A percentile compares a stretch with the other conserved stretches of the same genome.
Evolutionary conservation across 2,113 vertebrate species (phyloP).

Genomic region (Raja brachyura): DNA sequence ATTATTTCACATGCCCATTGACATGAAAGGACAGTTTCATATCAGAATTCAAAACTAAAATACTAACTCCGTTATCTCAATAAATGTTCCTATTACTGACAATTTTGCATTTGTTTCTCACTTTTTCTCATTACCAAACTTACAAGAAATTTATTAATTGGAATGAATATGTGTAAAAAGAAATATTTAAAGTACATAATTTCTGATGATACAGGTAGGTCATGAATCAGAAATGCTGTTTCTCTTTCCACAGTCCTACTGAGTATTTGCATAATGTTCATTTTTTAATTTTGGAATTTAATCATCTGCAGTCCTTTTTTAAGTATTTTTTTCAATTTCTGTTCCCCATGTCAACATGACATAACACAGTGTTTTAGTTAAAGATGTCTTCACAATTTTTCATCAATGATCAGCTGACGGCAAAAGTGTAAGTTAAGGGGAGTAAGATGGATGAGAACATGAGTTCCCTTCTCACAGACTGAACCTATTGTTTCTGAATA

Average conservation of each 20-base stretch:
- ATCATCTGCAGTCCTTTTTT: no score
- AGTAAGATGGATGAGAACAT: neutral
- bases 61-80: neutral
- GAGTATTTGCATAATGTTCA: no score
- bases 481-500: neutral
- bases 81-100: neutral
- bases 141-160: neutral
- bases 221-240: no score
- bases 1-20: neutral
- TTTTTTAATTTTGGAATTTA: no score
- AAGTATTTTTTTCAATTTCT: neutral
- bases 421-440: neutral
- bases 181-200: no score
- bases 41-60: neutral
- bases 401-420: neutral
- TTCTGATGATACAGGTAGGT: no score
- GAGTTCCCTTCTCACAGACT: neutral
- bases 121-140: neutral
- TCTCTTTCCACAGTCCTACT: no score
- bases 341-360: neutral
- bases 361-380: neutral
- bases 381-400: neutral
- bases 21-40: neutral
- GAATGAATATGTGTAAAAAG: no score
- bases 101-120: neutral